A percentile compares a stretch with the other conserved stretches of the same genome.
phyloP scores from a whole-genome alignment of 2,113 vertebrate species.

The Myiozetetes cayanensis region DNA sequence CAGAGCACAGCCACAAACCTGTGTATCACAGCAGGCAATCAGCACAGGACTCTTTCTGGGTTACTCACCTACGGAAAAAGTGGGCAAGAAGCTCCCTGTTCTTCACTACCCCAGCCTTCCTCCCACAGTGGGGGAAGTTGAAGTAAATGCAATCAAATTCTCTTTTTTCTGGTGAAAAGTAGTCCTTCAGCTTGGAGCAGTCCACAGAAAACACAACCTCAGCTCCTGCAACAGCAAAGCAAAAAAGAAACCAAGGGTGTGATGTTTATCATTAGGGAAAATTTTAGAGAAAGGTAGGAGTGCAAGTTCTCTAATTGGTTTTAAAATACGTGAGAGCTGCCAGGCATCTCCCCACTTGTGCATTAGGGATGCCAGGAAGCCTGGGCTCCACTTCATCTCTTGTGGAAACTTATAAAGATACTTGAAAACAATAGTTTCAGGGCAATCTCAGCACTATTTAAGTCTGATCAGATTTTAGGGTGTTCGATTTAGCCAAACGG shows the following conservation, averaged over 20 bases:
- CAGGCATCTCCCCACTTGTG: not conserved
- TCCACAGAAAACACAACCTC: slow-evolving; percentile 87
- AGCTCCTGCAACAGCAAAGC: slow-evolving; percentile 70
- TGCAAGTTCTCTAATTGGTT: not conserved
- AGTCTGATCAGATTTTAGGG: accelerated
- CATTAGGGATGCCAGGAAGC: not conserved
- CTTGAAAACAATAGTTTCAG: accelerated
- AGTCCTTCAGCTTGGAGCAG: slow-evolving; percentile 80
- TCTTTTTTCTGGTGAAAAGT: slow-evolving; percentile 52
- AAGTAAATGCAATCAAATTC: slow-evolving; percentile 86
- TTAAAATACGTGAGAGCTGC: not conserved
- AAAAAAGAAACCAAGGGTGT: accelerated
- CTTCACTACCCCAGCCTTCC: slow-evolving; percentile 91
- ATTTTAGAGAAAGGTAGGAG: not conserved
- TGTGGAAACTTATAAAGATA: not conserved
- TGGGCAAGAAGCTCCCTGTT: slow-evolving; percentile 86
- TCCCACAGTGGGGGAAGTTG: slow-evolving; percentile 96
- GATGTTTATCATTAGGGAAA: not conserved
- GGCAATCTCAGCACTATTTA: accelerated
- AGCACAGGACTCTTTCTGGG: not conserved
- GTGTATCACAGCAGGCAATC: not conserved
- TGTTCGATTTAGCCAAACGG: not conserved
- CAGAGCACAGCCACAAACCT: not conserved
- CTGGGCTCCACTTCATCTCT: not conserved
- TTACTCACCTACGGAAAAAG: slow-evolving; percentile 88